Evolutionary conservation across 1,140 invertebrate species (phyloP).

Genomic region (Cotesia vestalis): DNA sequence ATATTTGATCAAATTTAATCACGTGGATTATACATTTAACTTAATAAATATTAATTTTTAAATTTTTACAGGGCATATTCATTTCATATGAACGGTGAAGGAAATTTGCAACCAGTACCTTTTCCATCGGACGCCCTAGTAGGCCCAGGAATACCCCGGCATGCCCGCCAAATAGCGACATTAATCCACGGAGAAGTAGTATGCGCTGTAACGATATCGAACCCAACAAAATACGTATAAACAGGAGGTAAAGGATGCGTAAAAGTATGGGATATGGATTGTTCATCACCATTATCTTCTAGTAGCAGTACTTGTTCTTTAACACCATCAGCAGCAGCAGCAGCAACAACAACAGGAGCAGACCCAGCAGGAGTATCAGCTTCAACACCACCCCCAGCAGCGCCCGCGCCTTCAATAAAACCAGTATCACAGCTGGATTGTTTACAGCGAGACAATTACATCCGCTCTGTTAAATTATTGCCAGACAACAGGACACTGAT

Average conservation of each 20-base stretch:
- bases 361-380: neutral
- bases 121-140: constrained; percentile 95
- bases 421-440: constrained; percentile 94
- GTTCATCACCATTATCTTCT: constrained; percentile 67
- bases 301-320: constrained; percentile 41
- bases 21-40: too few relatives aligned
- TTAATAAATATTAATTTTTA: too few relatives aligned
- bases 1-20: too few relatives aligned
- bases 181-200: constrained; percentile 91
- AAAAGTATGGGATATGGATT: constrained; percentile 94
- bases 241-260: constrained; percentile 99
- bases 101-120: constrained; percentile 89
- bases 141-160: constrained; percentile 91
- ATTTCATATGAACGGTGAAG: constrained; percentile 89
- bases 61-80: constrained; percentile 81
- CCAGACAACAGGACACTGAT: constrained; percentile 96
- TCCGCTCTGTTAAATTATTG: constrained; percentile 91
- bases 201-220: constrained; percentile 90
- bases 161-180: constrained; percentile 89
- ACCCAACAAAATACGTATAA: constrained; percentile 93
- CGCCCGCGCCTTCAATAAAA: constrained; percentile 68
- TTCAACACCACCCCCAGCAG: too few relatives aligned
- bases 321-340: constrained; percentile 3
- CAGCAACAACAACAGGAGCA: neutral
- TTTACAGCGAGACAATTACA: constrained; percentile 96